These are phyloP conservation scores for Antrozous pallidus DNA, from an alignment of 2,797 vertebrate species.

Conservation along the genomic window DNA sequence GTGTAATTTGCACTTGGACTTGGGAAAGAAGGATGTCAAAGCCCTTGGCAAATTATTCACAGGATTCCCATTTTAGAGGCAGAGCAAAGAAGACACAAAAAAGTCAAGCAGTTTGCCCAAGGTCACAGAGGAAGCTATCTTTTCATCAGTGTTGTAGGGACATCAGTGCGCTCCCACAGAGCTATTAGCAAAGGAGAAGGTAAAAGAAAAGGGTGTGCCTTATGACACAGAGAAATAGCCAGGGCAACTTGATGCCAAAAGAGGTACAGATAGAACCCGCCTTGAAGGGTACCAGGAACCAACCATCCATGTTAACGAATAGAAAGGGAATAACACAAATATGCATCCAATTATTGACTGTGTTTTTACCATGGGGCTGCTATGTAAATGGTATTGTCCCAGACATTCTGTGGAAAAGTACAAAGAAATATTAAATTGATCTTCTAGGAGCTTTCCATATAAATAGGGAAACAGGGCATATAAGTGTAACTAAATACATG, in stretches of 20 bases:
- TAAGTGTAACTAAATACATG: background rate
- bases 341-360: background rate
- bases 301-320: background rate
- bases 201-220: background rate
- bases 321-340: background rate
- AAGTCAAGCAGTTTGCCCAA: background rate
- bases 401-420: background rate
- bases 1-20: conserved; percentile 32
- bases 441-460: background rate
- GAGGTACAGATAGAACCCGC: background rate
- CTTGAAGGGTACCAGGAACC: background rate
- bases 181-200: background rate
- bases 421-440: conserved; percentile 28
- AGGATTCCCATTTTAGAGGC: conserved; percentile 39
- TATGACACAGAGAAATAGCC: background rate
- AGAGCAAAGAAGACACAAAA: conserved; percentile 11
- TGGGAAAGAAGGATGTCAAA: conserved; percentile 23
- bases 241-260: background rate
- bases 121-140: background rate
- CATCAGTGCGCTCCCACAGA: background rate
- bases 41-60: background rate
- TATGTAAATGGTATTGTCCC: background rate
- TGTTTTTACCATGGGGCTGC: background rate
- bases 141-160: background rate
- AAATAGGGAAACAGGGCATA: background rate